Evolutionary conservation across 1,140 invertebrate species (phyloP).

Genomic region (Zaprionus vittiger): DNA sequence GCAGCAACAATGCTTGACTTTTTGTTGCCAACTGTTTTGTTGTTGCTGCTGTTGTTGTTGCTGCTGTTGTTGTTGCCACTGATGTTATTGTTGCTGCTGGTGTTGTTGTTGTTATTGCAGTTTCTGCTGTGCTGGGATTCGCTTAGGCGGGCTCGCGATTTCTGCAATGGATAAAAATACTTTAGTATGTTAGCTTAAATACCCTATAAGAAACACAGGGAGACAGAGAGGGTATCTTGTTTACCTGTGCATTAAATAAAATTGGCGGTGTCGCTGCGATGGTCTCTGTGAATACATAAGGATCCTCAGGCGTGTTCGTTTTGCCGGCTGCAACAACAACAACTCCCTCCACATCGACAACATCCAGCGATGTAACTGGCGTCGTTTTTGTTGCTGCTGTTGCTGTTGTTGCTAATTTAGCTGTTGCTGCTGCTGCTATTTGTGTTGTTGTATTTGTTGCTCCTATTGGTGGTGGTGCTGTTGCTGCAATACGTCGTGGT

Average conservation of each 20-base stretch:
- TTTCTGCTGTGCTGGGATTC: conserved; percentile 59
- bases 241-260: conserved; percentile 84
- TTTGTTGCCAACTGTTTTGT: conserved; percentile 35
- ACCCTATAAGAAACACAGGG: neutral
- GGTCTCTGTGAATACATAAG: conserved; percentile 84
- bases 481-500: conserved; percentile 27
- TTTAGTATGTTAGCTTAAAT: conserved; percentile 10
- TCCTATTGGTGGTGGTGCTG: conserved; percentile 38
- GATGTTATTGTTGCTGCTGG: conserved; percentile 28
- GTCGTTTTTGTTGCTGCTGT: conserved; percentile 44
- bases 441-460: conserved; percentile 44
- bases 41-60: conserved; percentile 26
- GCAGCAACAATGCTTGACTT: conserved; percentile 48
- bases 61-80: conserved; percentile 23
- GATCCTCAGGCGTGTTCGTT: conserved; percentile 79
- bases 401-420: conserved; percentile 37
- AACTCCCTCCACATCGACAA: conserved; percentile 50
- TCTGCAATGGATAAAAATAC: conserved; percentile 45
- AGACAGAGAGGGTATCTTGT: neutral
- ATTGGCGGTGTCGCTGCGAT: conserved; percentile 78
- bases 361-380: conserved; percentile 19
- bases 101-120: conserved; percentile 50
- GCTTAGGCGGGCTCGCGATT: conserved; percentile 77
- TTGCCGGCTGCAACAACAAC: conserved; percentile 51
- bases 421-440: conserved; percentile 38